These are phyloP conservation scores for Drepana falcataria DNA, from an alignment of 2,888 invertebrate species.

Conservation along the genomic window DNA sequence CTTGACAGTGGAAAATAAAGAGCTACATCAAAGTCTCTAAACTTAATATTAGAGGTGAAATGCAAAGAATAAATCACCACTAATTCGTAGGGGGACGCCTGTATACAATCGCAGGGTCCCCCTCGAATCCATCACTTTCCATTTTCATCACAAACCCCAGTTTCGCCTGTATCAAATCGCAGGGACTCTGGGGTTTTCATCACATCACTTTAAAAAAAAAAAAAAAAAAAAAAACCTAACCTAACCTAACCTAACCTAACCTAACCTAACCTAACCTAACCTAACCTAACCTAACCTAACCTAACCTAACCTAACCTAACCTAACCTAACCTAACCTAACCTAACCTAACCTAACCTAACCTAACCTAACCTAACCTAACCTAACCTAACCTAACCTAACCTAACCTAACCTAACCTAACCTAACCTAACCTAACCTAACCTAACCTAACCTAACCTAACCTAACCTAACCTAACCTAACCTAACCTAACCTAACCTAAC, in stretches of 20 bases:
- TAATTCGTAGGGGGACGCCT: too few species aligned
- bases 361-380: constrained; percentile 12
- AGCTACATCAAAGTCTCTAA: too few species aligned
- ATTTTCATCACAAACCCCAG: too few species aligned
- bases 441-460: constrained; percentile 13
- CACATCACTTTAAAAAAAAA: too few species aligned
- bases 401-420: constrained; percentile 9
- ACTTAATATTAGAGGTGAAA: too few species aligned
- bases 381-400: constrained; percentile 9
- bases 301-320: constrained; percentile 12
- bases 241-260: constrained; percentile 12
- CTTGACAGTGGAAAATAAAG: too few species aligned
- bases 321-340: constrained; percentile 10
- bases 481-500: constrained; percentile 14
- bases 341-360: constrained; percentile 10
- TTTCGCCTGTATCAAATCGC: too few species aligned
- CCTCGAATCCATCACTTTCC: too few species aligned
- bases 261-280: constrained; percentile 12
- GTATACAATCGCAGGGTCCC: too few species aligned
- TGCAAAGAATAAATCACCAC: too few species aligned
- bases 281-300: constrained; percentile 14
- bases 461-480: constrained; percentile 14
- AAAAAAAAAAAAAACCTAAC: too few species aligned
- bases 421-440: constrained; percentile 9
- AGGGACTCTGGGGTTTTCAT: too few species aligned